phyloP scores from a whole-genome alignment of 2,888 invertebrate species.

The Ormyrus thymus region DNA sequence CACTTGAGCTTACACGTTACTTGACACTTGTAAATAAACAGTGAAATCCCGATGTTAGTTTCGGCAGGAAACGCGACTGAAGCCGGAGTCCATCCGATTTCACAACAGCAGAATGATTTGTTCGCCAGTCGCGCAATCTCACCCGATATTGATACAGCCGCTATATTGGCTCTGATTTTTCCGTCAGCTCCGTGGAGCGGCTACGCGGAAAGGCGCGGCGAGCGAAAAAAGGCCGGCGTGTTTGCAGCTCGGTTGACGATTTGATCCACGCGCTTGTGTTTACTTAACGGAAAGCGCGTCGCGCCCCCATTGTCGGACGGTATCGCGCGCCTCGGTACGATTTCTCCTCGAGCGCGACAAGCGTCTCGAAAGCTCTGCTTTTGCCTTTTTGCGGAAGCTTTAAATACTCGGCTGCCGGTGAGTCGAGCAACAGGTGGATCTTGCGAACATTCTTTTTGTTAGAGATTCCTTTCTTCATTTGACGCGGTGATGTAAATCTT shows the following conservation, averaged over 20 bases:
- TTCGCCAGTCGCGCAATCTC: not conserved
- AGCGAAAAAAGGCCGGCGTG: not conserved
- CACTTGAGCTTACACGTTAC: no score
- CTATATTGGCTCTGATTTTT: not conserved
- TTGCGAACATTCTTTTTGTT: not conserved
- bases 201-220: not conserved
- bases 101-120: no score
- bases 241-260: slow-evolving; percentile 25
- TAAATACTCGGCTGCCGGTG: not conserved
- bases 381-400: not conserved
- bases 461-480: no score
- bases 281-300: slow-evolving; percentile 52
- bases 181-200: not conserved
- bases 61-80: no score
- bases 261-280: slow-evolving; percentile 31
- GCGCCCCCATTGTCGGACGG: slow-evolving; percentile 46
- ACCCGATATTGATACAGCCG: not conserved
- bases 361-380: not conserved
- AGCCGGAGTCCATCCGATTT: no score
- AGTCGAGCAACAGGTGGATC: slow-evolving; percentile 20
- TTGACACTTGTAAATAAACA: no score
- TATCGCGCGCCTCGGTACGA: slow-evolving; percentile 16
- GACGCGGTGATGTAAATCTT: no score
- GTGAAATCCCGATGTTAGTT: no score
- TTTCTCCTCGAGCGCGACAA: no score